Conservation (phyloP, 30 jellyfish, hydroid and myxozoan genomes). For the Haliclystus octoradiatus region DNA sequence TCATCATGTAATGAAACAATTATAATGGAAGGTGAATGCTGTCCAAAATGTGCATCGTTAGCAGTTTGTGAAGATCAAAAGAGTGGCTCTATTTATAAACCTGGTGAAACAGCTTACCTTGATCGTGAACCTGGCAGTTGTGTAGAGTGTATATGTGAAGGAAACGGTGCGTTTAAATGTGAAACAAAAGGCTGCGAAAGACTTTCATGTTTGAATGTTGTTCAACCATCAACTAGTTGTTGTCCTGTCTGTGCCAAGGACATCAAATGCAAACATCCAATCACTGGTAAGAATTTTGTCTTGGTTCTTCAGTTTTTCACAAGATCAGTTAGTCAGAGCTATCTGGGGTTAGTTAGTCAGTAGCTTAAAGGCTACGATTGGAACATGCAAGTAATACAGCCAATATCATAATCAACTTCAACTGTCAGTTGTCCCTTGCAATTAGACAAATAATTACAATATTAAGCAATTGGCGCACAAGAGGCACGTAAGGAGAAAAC, state of each 20-base stretch:
- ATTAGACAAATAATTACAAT: no score
- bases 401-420: no score
- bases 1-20: conserved; percentile 20
- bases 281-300: conserved; percentile 52
- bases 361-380: no score
- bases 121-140: conserved; percentile 12
- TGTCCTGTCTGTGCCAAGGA: conserved; percentile 58
- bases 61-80: conserved; percentile 2
- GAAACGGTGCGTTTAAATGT: conserved; percentile 27
- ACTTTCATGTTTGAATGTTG: conserved; percentile 19
- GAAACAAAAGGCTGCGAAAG: conserved; percentile 17
- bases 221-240: conserved; percentile 21
- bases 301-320: no score
- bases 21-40: conserved; percentile 55
- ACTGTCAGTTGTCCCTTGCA: no score
- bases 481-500: no score
- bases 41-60: conserved; percentile 36
- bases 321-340: no score
- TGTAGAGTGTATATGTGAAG: conserved; percentile 30
- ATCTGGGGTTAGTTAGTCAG: no score
- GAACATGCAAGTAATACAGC: no score
- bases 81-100: conserved; percentile 5
- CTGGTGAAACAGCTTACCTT: conserved; percentile 7
- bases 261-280: conserved; percentile 34
- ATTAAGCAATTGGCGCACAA: no score